These are phyloP conservation scores for Helobdella robusta DNA, from an alignment of 2,888 invertebrate genomes.

Conservation along the genomic window DNA sequence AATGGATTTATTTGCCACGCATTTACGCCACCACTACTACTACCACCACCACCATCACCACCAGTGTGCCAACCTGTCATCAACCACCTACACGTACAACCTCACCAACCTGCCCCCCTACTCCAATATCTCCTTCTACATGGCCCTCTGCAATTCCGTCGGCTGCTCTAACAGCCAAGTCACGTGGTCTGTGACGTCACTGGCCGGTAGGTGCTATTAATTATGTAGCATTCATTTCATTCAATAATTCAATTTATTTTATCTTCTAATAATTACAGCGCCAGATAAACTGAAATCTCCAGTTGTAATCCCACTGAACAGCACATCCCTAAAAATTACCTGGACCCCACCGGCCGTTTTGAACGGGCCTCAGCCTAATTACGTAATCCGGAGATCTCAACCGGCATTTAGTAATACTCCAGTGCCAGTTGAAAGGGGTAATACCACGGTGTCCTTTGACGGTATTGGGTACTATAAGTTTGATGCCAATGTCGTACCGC, in stretches of 20 bases:
- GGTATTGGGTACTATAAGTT: slow-evolving; percentile 47
- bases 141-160: slow-evolving; percentile 44
- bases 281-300: slow-evolving; percentile 41
- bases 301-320: slow-evolving; percentile 40
- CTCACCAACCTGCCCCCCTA: slow-evolving; percentile 38
- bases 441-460: slow-evolving; percentile 41
- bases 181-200: slow-evolving; percentile 39
- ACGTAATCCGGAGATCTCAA: slow-evolving; percentile 41
- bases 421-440: slow-evolving; percentile 41
- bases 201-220: slow-evolving; percentile 37
- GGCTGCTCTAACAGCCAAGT: slow-evolving; percentile 47
- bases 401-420: slow-evolving; percentile 46
- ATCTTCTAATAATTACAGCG: slow-evolving; percentile 35
- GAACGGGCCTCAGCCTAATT: slow-evolving; percentile 45
- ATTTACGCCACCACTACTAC: background rate
- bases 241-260: background rate
- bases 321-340: slow-evolving; percentile 40
- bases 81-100: background rate
- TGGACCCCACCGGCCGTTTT: slow-evolving; percentile 43
- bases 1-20: background rate
- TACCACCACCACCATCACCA: background rate
- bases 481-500: slow-evolving; percentile 42
- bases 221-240: background rate
- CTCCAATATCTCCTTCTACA: slow-evolving; percentile 40
- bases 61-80: background rate